Percentiles rank a stretch among this genome's conserved stretches.
Conservation (phyloP, 2,797 vertebrate species). For the Halcyon badia region DNA sequence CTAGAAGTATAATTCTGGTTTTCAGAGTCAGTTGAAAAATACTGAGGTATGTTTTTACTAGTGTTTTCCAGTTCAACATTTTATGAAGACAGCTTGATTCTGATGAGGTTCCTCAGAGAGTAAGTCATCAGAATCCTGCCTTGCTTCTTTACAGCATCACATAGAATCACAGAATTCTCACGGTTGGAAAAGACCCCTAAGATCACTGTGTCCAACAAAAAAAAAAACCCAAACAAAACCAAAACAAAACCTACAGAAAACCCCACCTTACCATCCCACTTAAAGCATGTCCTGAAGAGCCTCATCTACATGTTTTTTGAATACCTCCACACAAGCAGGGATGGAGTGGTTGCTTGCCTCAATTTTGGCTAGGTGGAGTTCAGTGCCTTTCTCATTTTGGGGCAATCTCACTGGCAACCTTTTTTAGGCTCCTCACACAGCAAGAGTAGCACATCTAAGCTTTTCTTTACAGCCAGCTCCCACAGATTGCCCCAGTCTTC, state of each 20-base stretch:
- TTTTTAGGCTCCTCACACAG: background rate
- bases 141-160: background rate
- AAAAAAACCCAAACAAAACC: too few relatives aligned
- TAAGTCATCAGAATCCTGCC: background rate
- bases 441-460: background rate
- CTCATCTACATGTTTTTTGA: too few relatives aligned
- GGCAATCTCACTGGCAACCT: background rate
- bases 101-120: background rate
- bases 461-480: background rate
- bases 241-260: too few relatives aligned
- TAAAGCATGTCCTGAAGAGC: too few relatives aligned
- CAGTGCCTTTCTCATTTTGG: background rate
- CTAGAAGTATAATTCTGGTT: background rate
- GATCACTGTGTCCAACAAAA: too few relatives aligned
- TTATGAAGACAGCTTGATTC: background rate
- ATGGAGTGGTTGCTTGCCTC: background rate
- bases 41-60: background rate
- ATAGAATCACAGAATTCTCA: too few relatives aligned
- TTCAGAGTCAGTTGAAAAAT: background rate
- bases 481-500: background rate
- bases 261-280: too few relatives aligned
- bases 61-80: background rate
- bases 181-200: too few relatives aligned
- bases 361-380: background rate
- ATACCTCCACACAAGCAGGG: background rate